phyloP scores from a whole-genome alignment of 2,113 vertebrate species.

The Daboia siamensis region DNA sequence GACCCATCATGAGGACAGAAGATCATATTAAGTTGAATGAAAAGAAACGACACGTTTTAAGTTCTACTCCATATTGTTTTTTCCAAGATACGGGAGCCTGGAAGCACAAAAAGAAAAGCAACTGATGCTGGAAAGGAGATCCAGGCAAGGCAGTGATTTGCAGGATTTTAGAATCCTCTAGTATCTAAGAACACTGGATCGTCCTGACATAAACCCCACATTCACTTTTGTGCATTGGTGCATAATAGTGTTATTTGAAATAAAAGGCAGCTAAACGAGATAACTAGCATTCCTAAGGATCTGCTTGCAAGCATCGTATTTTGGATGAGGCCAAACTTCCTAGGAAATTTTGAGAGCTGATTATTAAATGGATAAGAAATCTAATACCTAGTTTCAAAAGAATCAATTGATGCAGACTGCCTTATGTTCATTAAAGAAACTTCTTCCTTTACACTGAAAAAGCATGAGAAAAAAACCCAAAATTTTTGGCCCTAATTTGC shows the following conservation, averaged over 20 bases:
- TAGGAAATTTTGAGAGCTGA: not conserved
- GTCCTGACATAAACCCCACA: not conserved
- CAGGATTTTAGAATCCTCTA: not conserved
- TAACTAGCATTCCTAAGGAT: not conserved
- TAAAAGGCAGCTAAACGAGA: not conserved
- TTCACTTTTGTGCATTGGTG: not conserved
- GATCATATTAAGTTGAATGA: not conserved
- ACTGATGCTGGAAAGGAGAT: not conserved
- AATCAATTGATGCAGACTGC: not conserved
- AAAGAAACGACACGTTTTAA: constrained; percentile 31
- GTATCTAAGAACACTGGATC: fast-evolving
- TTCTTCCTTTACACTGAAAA: not conserved
- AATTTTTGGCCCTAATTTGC: not conserved
- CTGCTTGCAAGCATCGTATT: not conserved
- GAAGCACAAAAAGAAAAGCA: constrained; percentile 21
- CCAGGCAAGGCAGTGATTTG: not conserved
- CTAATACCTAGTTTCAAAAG: not conserved
- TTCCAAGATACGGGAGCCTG: not conserved
- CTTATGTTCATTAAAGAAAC: not conserved
- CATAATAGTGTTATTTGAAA: not conserved
- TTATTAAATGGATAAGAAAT: not conserved
- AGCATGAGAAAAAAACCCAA: not conserved
- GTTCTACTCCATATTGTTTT: constrained; percentile 4
- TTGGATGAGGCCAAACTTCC: not conserved
- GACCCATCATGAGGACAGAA: constrained; percentile 14